A percentile compares a stretch with the other conserved stretches of the same genome.
These are phyloP conservation scores for Parazoanthus darwini DNA, from an alignment of 92 coral and sea anemone genomes.

Conservation along the genomic window DNA sequence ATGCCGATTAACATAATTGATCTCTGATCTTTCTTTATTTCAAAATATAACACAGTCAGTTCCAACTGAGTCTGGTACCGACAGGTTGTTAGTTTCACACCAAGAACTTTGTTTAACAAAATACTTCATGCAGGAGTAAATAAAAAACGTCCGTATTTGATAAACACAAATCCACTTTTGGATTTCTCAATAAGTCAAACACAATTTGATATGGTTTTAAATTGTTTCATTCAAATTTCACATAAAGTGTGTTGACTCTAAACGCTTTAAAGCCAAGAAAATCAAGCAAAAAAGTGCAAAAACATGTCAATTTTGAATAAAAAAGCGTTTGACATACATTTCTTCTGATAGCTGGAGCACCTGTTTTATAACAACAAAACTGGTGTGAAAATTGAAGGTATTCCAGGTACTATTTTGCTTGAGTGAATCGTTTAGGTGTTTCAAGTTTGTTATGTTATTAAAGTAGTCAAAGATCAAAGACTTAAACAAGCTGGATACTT, in stretches of 20 bases:
- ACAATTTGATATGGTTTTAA: not conserved
- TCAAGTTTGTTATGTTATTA: not conserved
- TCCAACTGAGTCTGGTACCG: not conserved
- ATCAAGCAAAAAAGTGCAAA: not conserved
- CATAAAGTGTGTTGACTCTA: no score
- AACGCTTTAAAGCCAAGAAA: not conserved
- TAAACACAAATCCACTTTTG: not conserved
- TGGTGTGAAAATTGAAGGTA: slow-evolving; percentile 15
- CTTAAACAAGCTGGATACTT: not conserved
- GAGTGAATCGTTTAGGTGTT: not conserved
- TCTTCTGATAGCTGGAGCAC: not conserved
- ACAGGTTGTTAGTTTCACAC: not conserved
- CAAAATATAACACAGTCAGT: not conserved
- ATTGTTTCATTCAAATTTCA: no score
- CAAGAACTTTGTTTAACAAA: not conserved
- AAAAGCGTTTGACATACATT: not conserved
- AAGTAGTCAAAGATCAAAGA: slow-evolving; percentile 15
- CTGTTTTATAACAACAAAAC: not conserved
- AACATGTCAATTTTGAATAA: not conserved
- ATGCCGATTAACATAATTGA: not conserved
- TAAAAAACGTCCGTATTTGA: not conserved
- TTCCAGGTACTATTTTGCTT: not conserved
- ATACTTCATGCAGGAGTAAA: not conserved
- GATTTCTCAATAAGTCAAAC: not conserved
- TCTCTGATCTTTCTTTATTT: no score